phyloP scores from a whole-genome alignment of 2,113 vertebrate genomes.

The Phodopus roborovskii region DNA sequence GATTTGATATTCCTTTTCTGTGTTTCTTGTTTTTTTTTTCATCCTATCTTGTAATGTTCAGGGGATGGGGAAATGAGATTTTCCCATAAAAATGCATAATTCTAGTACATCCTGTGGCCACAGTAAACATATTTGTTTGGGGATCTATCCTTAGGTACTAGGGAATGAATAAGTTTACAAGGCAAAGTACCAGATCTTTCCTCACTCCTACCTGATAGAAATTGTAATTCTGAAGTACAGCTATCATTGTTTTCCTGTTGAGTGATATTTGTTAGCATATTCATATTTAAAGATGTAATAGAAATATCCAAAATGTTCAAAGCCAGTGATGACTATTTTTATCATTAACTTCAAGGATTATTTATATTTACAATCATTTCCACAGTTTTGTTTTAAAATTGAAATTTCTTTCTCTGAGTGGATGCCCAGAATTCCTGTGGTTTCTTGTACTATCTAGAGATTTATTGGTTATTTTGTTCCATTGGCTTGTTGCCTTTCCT shows the following conservation, averaged over 20 bases:
- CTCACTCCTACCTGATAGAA: not conserved
- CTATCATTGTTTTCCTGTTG: not conserved
- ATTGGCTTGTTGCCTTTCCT: not conserved
- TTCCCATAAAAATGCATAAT: slow-evolving; percentile 2
- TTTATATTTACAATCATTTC: slow-evolving; percentile 25
- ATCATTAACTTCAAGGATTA: not conserved
- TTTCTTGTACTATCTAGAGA: not conserved
- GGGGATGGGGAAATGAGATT: not conserved
- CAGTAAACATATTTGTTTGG: slow-evolving; percentile 37
- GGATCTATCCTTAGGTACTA: not conserved
- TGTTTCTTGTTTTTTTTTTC: slow-evolving; percentile 13
- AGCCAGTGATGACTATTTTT: not conserved
- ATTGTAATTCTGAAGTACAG: not conserved
- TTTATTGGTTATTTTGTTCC: not conserved
- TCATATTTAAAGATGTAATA: slow-evolving; percentile 1
- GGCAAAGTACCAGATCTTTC: not conserved
- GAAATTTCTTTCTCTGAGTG: not conserved
- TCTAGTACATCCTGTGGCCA: not conserved
- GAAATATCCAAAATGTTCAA: not conserved
- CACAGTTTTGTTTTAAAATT: slow-evolving; percentile 32
- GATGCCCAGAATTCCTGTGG: not conserved
- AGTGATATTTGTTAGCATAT: not conserved
- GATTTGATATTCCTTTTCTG: slow-evolving; percentile 56
- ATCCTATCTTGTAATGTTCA: not conserved
- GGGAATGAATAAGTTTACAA: not conserved